phyloP scores from a whole-genome alignment of 2,113 vertebrate species.

The Campylomormyrus numenius region DNA sequence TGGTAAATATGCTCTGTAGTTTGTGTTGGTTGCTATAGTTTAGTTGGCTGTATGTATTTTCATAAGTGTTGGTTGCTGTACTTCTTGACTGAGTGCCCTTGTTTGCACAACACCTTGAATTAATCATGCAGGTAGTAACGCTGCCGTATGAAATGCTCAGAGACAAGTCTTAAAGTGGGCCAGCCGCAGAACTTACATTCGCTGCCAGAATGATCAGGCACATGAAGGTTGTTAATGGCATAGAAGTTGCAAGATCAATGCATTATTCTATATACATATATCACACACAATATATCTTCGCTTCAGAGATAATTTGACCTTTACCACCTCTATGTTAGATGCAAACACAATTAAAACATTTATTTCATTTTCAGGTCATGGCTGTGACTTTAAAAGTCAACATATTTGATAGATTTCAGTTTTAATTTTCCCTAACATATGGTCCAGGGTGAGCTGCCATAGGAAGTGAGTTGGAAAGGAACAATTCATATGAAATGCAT shows the following conservation, averaged over 20 bases:
- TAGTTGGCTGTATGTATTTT: not conserved
- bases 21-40: not conserved
- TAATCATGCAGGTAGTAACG: not conserved
- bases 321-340: not conserved
- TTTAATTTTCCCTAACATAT: not conserved
- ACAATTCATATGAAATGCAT: not conserved
- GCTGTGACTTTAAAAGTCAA: not conserved
- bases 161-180: not conserved
- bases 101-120: not conserved
- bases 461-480: not conserved
- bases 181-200: not conserved
- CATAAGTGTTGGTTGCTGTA: not conserved
- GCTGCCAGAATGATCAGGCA: not conserved
- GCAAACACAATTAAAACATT: not conserved
- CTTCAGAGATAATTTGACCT: not conserved
- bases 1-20: not conserved
- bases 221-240: not conserved
- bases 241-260: not conserved
- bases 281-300: not conserved
- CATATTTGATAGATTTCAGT: not conserved
- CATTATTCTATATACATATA: not conserved
- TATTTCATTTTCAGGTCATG: not conserved
- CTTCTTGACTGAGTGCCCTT: not conserved
- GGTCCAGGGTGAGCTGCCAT: not conserved
- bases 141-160: not conserved